Conservation (phyloP, 1,140 invertebrate species). For the Magallana angulata region DNA sequence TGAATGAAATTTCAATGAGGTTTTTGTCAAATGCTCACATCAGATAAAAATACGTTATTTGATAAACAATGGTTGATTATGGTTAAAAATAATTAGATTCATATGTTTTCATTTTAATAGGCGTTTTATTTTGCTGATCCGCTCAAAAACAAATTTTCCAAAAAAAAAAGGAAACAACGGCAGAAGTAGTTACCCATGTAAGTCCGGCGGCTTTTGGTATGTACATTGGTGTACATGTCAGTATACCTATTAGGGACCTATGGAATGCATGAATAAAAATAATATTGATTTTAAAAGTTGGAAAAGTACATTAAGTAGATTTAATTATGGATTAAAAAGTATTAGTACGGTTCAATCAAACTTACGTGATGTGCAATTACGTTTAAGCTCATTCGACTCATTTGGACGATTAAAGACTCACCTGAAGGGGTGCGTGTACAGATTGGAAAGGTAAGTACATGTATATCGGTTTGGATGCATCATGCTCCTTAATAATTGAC, state of each 20-base stretch:
- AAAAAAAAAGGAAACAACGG: too few species aligned
- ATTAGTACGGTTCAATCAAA: too few species aligned
- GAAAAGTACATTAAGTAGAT: background rate
- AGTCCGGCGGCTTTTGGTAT: slow-evolving; percentile 46
- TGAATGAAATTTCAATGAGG: too few species aligned
- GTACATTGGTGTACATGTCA: slow-evolving; percentile 41
- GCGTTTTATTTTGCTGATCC: too few species aligned
- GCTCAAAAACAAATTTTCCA: too few species aligned
- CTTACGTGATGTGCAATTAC: too few species aligned
- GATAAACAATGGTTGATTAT: too few species aligned
- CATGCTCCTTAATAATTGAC: slow-evolving; percentile 53
- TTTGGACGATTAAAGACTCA: slow-evolving; percentile 40
- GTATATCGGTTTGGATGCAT: slow-evolving; percentile 62
- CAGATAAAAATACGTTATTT: too few species aligned
- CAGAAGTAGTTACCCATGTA: slow-evolving; percentile 33
- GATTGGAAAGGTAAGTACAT: slow-evolving; percentile 72
- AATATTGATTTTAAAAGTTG: background rate
- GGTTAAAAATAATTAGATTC: too few species aligned
- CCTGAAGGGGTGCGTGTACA: slow-evolving; percentile 71
- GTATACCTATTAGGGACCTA: slow-evolving; percentile 46
- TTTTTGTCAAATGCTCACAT: too few species aligned
- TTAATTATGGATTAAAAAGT: background rate
- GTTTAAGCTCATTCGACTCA: too few species aligned
- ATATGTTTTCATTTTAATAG: too few species aligned
- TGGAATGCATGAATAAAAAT: background rate